Evolutionary conservation across 2,888 invertebrate genomes (phyloP).

Genomic region (Melieria omissa): DNA sequence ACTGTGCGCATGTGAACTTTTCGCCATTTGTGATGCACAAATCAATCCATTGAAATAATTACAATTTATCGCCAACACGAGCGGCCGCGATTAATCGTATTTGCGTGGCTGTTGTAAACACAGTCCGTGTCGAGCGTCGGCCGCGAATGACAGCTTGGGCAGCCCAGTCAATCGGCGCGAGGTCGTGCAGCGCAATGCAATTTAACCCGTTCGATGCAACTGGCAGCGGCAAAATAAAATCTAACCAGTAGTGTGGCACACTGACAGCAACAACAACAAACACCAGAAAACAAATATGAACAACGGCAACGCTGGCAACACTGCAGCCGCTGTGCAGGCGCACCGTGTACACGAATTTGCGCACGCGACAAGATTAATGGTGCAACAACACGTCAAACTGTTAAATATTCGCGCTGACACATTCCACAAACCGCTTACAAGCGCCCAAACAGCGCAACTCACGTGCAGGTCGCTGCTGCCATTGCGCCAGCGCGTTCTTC

Average conservation of each 20-base stretch:
- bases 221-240: neutral
- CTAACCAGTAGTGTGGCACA: neutral
- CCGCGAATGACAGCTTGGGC: too few relatives aligned
- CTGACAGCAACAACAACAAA: slow-evolving; percentile 2
- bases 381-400: slow-evolving; percentile 31
- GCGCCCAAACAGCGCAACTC: neutral
- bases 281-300: neutral
- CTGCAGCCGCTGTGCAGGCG: slow-evolving; percentile 52
- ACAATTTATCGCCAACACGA: too few relatives aligned
- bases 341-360: neutral
- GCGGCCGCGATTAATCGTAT: too few relatives aligned
- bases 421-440: neutral
- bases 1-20: too few relatives aligned
- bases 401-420: slow-evolving; percentile 25
- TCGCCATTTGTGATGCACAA: too few relatives aligned
- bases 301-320: slow-evolving; percentile 18
- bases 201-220: slow-evolving; percentile 45
- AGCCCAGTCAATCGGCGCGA: too few relatives aligned
- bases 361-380: slow-evolving; percentile 33
- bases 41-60: too few relatives aligned
- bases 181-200: too few relatives aligned
- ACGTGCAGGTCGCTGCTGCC: neutral
- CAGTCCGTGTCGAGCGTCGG: too few relatives aligned
- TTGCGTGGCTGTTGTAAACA: too few relatives aligned
- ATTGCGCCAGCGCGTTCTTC: too few relatives aligned